Evolutionary conservation across 2,888 invertebrate species (phyloP).

Genomic region (Lordiphosa fenestrarum): DNA sequence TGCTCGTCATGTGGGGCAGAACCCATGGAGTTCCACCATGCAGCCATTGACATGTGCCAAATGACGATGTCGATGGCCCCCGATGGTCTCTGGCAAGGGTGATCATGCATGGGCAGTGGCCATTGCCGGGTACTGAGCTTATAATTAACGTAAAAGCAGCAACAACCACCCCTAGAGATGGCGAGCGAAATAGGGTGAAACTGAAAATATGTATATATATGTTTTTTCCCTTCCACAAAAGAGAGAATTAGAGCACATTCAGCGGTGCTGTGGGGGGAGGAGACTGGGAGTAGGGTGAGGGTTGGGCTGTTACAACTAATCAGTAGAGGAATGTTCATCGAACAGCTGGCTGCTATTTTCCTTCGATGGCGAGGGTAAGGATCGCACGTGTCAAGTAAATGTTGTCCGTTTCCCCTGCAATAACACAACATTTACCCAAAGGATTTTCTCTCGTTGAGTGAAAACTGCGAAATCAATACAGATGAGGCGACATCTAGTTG

Average conservation of each 20-base stretch:
- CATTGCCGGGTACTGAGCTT: conserved; percentile 49
- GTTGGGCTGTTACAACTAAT: conserved; percentile 58
- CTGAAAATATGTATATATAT: too few species aligned
- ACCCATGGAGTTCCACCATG: conserved; percentile 42
- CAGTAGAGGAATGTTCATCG: conserved; percentile 44
- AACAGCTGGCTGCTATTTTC: conserved; percentile 40
- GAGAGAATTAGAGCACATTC: neutral
- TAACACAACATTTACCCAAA: conserved; percentile 9
- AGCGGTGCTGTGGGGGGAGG: neutral
- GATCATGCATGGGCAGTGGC: conserved; percentile 35
- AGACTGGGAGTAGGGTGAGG: conserved; percentile 19
- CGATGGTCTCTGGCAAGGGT: conserved; percentile 51
- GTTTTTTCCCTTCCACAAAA: conserved; percentile 27
- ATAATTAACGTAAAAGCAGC: conserved; percentile 63
- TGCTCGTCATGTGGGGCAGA: conserved; percentile 7
- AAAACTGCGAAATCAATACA: conserved; percentile 48
- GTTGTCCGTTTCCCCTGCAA: conserved; percentile 13
- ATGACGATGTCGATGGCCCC: conserved; percentile 46
- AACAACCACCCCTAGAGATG: conserved; percentile 61
- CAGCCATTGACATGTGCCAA: conserved; percentile 75
- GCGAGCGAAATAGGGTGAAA: conserved; percentile 51
- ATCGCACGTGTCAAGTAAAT: too few species aligned
- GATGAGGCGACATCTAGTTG: conserved; percentile 41
- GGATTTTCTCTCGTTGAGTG: conserved; percentile 15
- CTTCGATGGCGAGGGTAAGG: conserved; percentile 6